phyloP scores from a whole-genome alignment of 2,888 invertebrate species.

The Eupeodes latifasciatus region DNA sequence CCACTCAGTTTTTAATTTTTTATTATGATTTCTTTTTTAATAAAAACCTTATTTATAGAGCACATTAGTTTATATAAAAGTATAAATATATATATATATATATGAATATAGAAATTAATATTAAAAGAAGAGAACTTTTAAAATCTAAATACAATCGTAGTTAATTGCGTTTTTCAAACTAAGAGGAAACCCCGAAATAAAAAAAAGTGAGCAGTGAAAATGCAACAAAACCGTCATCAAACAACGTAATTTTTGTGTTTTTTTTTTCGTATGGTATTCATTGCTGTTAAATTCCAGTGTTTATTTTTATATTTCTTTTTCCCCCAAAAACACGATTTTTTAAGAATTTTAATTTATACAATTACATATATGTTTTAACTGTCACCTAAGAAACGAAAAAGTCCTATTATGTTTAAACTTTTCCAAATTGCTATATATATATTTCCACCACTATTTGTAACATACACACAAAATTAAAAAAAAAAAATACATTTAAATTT shows the following conservation, averaged over 20 bases:
- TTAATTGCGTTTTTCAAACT: constrained; percentile 60
- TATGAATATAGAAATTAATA: constrained; percentile 64
- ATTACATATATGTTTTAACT: constrained; percentile 9
- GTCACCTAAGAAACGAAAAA: neutral
- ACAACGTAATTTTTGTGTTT: constrained; percentile 7
- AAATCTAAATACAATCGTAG: constrained; percentile 68
- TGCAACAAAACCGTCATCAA: constrained; percentile 24
- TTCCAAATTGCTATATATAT: constrained; percentile 48
- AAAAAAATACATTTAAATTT: constrained; percentile 46
- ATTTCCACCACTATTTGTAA: constrained; percentile 73
- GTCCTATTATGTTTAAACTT: constrained; percentile 29
- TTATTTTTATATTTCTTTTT: constrained; percentile 11
- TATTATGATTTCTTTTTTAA: constrained; percentile 64
- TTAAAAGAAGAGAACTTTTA: constrained; percentile 62
- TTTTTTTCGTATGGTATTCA: constrained; percentile 8
- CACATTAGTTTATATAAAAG: constrained; percentile 78
- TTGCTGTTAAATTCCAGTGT: constrained; percentile 41
- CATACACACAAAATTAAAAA: constrained; percentile 63
- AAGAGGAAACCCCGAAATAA: constrained; percentile 42
- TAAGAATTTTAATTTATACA: constrained; percentile 39
- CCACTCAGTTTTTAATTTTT: constrained; percentile 77
- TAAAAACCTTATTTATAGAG: constrained; percentile 77
- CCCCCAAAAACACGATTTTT: constrained; percentile 21
- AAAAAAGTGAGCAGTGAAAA: constrained; percentile 31
- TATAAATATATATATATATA: constrained; percentile 59